Evolutionary conservation across 2,797 vertebrate genomes (phyloP).

Genomic region (Esox masquinongy): DNA sequence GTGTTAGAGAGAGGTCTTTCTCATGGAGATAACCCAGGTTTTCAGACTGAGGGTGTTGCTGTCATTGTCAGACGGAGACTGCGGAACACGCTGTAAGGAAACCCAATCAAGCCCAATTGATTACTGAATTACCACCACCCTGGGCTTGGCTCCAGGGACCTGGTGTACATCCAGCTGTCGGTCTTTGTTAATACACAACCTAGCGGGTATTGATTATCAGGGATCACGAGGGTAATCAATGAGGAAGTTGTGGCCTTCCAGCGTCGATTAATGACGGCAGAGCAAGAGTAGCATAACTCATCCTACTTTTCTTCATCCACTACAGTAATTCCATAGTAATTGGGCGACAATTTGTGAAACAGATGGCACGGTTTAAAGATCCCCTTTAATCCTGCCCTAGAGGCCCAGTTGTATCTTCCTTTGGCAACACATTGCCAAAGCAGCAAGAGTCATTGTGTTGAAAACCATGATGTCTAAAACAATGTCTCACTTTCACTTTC

Average conservation of each 20-base stretch:
- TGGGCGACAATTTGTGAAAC: slow-evolving; percentile 58
- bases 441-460: slow-evolving; percentile 20
- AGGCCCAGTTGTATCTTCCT: background rate
- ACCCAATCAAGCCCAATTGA: too few relatives aligned
- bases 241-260: slow-evolving; percentile 33
- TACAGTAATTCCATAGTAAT: slow-evolving; percentile 37
- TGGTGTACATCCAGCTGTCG: too few relatives aligned
- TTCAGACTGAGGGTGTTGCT: background rate
- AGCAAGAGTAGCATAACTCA: background rate
- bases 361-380: slow-evolving; percentile 61
- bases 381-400: slow-evolving; percentile 40
- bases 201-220: slow-evolving; percentile 37
- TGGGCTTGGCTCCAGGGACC: too few relatives aligned
- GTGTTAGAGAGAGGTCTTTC: background rate
- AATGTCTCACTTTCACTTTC: background rate
- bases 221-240: slow-evolving; percentile 26
- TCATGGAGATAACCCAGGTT: background rate
- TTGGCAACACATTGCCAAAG: background rate
- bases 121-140: background rate
- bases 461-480: background rate
- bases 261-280: background rate
- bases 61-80: too few relatives aligned
- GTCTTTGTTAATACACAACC: slow-evolving; percentile 10
- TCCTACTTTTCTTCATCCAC: background rate
- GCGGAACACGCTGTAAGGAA: too few relatives aligned